Evolutionary conservation across 2,888 invertebrate species (phyloP).

Genomic region (Rhagonycha lutea): DNA sequence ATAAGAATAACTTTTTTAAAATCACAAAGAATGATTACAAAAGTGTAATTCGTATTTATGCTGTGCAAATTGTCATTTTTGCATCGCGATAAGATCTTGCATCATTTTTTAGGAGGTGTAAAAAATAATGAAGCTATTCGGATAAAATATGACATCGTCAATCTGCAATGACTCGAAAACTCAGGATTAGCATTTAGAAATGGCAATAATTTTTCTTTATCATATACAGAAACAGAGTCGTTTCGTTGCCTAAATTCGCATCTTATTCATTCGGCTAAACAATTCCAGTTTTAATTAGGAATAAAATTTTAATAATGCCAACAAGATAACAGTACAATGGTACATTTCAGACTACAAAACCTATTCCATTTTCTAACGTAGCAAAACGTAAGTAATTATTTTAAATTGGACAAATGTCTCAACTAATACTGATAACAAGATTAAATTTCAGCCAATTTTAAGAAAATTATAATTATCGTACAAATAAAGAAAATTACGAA

Average conservation of each 20-base stretch:
- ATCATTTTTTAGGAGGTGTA: constrained; percentile 22
- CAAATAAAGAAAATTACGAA: background rate
- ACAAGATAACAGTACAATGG: constrained; percentile 10
- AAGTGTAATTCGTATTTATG: constrained; percentile 4
- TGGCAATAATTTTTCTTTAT: constrained; percentile 20
- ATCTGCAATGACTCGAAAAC: constrained; percentile 21
- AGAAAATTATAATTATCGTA: constrained; percentile 8
- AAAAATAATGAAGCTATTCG: constrained; percentile 24
- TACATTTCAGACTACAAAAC: constrained; percentile 12
- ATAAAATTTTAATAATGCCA: constrained; percentile 20
- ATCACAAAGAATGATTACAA: background rate
- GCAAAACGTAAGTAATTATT: constrained; percentile 19
- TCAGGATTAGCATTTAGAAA: constrained; percentile 19
- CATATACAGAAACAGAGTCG: constrained; percentile 9
- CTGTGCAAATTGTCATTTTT: constrained; percentile 8
- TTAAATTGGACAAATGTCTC: constrained; percentile 15
- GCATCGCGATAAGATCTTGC: constrained; percentile 11
- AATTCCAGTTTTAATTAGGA: constrained; percentile 16
- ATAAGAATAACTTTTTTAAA: constrained; percentile 2
- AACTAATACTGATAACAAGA: constrained; percentile 17
- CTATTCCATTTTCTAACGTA: constrained; percentile 12
- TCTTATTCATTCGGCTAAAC: constrained; percentile 10
- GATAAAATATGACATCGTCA: constrained; percentile 21
- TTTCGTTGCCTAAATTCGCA: constrained; percentile 7
- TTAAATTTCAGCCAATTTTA: constrained; percentile 6